Conservation (phyloP, 1,140 invertebrate species). For the Macrobrachium rosenbergii region DNA sequence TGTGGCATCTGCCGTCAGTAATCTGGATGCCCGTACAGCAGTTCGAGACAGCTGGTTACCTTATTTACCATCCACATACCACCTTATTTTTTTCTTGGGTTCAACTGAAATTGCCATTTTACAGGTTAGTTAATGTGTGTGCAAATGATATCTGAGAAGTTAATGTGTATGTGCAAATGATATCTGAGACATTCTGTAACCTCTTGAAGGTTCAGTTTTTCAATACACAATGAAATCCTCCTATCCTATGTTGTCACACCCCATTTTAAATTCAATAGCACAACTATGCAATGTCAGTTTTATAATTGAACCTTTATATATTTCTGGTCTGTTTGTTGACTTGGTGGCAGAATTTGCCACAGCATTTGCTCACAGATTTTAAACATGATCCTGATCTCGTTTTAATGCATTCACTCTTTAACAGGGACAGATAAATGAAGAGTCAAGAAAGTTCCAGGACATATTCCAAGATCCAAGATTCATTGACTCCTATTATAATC, state of each 20-base stretch:
- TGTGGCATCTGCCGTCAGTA: slow-evolving; percentile 29
- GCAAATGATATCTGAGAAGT: not conserved
- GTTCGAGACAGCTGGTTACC: slow-evolving; percentile 33
- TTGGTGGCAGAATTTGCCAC: no score
- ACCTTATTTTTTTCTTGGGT: slow-evolving; percentile 39
- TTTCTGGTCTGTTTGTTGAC: no score
- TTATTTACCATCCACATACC: slow-evolving; percentile 20
- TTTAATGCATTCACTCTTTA: not conserved
- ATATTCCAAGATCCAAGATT: slow-evolving; percentile 70
- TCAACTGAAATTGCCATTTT: not conserved
- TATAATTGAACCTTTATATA: no score
- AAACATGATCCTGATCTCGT: no score
- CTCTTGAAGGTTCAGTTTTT: no score
- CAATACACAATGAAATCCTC: not conserved
- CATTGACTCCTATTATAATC: slow-evolving; percentile 71
- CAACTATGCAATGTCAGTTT: no score
- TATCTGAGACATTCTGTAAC: no score
- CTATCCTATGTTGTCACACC: no score
- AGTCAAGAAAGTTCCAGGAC: slow-evolving; percentile 68
- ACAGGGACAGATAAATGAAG: slow-evolving; percentile 16
- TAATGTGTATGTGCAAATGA: not conserved
- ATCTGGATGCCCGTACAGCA: slow-evolving; percentile 18
- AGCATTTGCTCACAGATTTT: no score
- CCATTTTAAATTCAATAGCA: no score
- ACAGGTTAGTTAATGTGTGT: slow-evolving; percentile 46